These are phyloP conservation scores for Clarias platycephalus DNA, from an alignment of 2,797 vertebrate genomes.

Conservation along the genomic window DNA sequence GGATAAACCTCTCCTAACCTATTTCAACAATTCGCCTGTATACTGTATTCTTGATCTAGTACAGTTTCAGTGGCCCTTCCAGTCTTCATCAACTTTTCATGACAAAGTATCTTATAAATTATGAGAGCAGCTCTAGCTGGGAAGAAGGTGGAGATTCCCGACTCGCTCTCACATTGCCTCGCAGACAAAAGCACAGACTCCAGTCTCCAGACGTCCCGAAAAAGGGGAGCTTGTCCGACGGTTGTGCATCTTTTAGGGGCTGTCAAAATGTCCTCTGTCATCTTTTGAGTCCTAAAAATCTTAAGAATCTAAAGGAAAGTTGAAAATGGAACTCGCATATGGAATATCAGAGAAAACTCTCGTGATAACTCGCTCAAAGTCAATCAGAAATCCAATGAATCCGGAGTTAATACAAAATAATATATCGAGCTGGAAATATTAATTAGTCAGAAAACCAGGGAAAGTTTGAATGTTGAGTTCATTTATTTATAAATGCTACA, in stretches of 20 bases:
- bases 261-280: conserved; percentile 30
- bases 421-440: conserved; percentile 35
- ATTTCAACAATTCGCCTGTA: conserved; percentile 65
- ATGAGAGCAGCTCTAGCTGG: conserved; percentile 67
- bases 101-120: conserved; percentile 73
- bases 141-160: conserved; percentile 61
- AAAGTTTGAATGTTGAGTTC: conserved; percentile 40
- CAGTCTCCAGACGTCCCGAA: conserved; percentile 51
- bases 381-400: conserved; percentile 46
- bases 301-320: not conserved
- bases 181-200: conserved; percentile 42
- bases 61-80: conserved; percentile 60
- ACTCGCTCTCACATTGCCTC: conserved; percentile 41
- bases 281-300: conserved; percentile 7
- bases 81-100: conserved; percentile 77
- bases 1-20: conserved; percentile 68
- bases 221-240: conserved; percentile 53
- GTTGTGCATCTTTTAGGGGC: conserved; percentile 31
- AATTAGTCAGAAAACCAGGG: conserved; percentile 41
- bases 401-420: conserved; percentile 27
- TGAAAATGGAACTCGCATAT: not conserved
- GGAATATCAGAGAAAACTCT: conserved; percentile 41
- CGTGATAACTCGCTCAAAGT: conserved; percentile 40
- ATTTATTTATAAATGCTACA: conserved; percentile 73
- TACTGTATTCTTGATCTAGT: conserved; percentile 22